Evolutionary conservation across 2,113 vertebrate species (phyloP).

Genomic region (Bombycilla garrulus): DNA sequence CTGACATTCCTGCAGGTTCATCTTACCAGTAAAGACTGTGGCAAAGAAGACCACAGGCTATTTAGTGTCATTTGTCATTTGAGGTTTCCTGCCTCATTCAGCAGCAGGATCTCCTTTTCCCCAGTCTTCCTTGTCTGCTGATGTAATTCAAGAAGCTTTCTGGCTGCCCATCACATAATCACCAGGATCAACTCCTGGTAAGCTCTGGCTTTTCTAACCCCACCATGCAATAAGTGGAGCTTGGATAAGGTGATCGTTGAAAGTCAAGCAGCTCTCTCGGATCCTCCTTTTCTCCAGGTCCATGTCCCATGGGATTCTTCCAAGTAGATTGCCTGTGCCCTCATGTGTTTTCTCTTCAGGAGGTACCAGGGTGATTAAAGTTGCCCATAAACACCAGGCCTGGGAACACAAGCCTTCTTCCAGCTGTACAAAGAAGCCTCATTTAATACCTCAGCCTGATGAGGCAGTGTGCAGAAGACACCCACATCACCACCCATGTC

Average conservation of each 20-base stretch:
- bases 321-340: not conserved
- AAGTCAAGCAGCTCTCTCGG: not conserved
- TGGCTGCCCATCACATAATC: not conserved
- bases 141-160: not conserved
- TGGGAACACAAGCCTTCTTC: not conserved
- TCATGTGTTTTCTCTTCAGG: not conserved
- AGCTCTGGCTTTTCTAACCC: not conserved
- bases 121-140: not conserved
- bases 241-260: not conserved
- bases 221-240: not conserved
- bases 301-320: not conserved
- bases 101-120: not conserved
- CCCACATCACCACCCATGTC: rapidly evolving
- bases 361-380: not conserved
- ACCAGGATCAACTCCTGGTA: not conserved
- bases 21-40: not conserved
- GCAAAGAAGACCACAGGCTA: not conserved
- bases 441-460: not conserved
- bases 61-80: not conserved
- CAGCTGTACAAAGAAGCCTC: not conserved
- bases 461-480: not conserved
- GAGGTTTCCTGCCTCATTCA: not conserved
- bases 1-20: not conserved
- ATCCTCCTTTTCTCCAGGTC: not conserved
- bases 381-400: not conserved